Base-by-base conservation (phyloP, 2,113 vertebrate species). In the Paralichthys olivaceus region DNA sequence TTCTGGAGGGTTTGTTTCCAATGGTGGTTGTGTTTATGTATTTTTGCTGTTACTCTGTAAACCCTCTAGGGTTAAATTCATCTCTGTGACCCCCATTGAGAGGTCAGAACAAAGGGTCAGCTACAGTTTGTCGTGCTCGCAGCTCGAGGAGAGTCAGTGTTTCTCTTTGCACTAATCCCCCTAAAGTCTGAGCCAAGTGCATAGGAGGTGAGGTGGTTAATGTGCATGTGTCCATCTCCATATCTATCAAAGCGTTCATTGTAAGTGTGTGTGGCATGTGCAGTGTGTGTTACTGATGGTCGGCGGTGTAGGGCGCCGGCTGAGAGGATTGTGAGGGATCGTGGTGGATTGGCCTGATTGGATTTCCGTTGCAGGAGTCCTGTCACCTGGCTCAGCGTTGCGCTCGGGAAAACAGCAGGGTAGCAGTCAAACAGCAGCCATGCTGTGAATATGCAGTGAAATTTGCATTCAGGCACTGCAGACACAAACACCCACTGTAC, bases 331-430 rank as follows among this genome's bases (percentile, higher is more conserved):
- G 70, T 47, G 47, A 69, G 72, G 71, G 72, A 87, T 87, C 63
- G 47, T 20, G 20, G 43, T 56, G 74, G 90, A 93, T 87, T 91
- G 90, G 79, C 89, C 87, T 92, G 90, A 93, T 90, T 90, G 90
- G 88, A 93, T 93, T 90, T 85, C 67, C 28, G 5, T 72, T 19
- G 75, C 74, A 54, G 87, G 81, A 85, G 75, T 77, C 72, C 59
- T 87, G 87, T 91, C 82, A 93, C 87, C 87, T 89, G 93, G 65
- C 79, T 61, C 81, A 86, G 89, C 79, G 23, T 69, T 86, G 73
- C 0, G 65, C 79, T 81, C 49, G 63, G 65, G 40, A 77, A 79
- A 55, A 71, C 83, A 66, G 85, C 79, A 56, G 82, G 89, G 75
- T 32, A 61, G 79, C 89, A 90, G 83, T 90, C 86, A 89, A 75